Base-by-base conservation (phyloP, 2,888 invertebrate species). In the Siphlonurus alternatus region DNA sequence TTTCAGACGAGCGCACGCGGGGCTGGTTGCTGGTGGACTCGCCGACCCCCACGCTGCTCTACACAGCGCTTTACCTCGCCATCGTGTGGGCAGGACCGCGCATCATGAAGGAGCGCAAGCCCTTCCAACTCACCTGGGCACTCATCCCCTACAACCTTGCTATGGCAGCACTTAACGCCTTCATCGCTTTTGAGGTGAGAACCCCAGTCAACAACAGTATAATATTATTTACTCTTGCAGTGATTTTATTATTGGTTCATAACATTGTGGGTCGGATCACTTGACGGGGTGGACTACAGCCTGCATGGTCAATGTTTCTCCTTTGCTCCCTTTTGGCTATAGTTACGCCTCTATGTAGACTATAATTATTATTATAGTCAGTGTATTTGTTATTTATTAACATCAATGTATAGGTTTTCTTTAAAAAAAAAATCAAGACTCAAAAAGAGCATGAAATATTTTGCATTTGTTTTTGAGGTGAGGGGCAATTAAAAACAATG, bases 21-120 rank as follows among this genome's bases (percentile, higher is more conserved):
- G 88, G 88, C 76, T 93, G 92, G 92, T 83, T 85, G 0, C 76
- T 93, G 70, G 92, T 93, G 64, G 87, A 89, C 70, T 91, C 92
- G 0, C 90, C 90, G 1, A 73, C 81, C 64, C 88, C 89, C 1
- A 90, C 89, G 2, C 71, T 86, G 2, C 70, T 84, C 22, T 85
- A 88, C 73, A 86, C 88, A 15, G 67, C 83, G 62, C 68, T 86
- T 10, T 93, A 93, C 73, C 79, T 93, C 59, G 78, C 84, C 69
- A 82, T 90, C 70, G 91, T 93, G 15, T 86, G 85, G 81, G 76
- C 82, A 22, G 92, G 93, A 1, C 93, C 94, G 53, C 87, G 83
- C 72, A 69, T 88, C 51, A 93, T 94, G 93, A 82, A 81, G 73
- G 81, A 86, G 67, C 79, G 88, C 66, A 81, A 82, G 72, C 87